Evolutionary conservation across 1,140 invertebrate genomes (phyloP), one percentile per base, ranked within the genome.

Genomic region (Ceratina australensis): DNA sequence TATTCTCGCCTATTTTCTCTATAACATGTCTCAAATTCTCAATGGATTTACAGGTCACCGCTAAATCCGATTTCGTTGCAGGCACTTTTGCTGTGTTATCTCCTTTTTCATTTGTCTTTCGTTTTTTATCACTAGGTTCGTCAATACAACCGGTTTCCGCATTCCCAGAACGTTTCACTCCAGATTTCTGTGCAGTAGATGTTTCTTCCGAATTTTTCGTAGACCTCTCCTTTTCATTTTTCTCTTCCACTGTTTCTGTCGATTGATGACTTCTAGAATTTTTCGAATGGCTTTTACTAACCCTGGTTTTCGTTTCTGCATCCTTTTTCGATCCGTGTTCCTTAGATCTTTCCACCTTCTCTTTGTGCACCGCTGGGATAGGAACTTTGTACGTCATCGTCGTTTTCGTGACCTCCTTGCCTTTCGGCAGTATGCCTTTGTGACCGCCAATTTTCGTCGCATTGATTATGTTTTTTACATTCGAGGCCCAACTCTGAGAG

Each of bases 331-430:
- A 91, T 12, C 79, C 69, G 54, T 85, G 50, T 91, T 84, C 93
- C 78, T 68, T 93, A 65, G 74, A 76, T 60, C 82, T 89, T 12
- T 90, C 89, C n/a, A 52, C 3, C 69, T 91, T 91, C 15, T 90
- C 89, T 60, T 90, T 90, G 54, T 92, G 91, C 69, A 95, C 93
- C 22, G 95, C 94, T 24, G 95, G 94, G 88, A 96, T 95, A 33
- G 95, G 95, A 83, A 95, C 93, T 91, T 95, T 95, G 88, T 95
- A 95, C 3, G 94, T 92, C 93, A 95, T 95, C 24, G 94, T 95
- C 2, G 95, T 95, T 89, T 92, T 92, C 1, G 94, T 94, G 18
- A 92, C 89, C 82, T 92, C 90, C 73, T 88, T 88, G n/a, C 89
- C 89, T 64, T 92, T 92, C n/a, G 91, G 91, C 13, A 92, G 50